Evolutionary conservation across 2,888 invertebrate species (phyloP).

Genomic region (Nysson spinosus): DNA sequence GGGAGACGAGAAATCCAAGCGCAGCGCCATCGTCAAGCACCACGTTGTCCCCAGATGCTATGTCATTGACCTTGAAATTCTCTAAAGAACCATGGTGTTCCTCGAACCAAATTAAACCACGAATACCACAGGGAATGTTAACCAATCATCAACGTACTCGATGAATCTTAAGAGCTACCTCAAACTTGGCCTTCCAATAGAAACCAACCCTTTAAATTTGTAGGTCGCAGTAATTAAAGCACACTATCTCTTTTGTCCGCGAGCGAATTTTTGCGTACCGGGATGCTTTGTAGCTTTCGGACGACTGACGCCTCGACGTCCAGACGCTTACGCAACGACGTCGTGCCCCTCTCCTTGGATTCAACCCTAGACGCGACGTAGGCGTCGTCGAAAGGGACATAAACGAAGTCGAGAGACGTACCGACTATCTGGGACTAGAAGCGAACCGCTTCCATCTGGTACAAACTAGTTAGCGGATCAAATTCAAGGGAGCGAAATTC

Average conservation of each 20-base stretch:
- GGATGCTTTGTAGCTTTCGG: conserved; percentile 65
- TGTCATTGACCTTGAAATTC: conserved; percentile 47
- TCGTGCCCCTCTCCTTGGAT: conserved; percentile 46
- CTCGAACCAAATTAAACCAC: too few relatives aligned
- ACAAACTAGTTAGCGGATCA: conserved; percentile 29
- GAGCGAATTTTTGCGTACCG: conserved; percentile 47
- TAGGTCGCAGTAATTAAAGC: too few relatives aligned
- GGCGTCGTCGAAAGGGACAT: conserved; percentile 40
- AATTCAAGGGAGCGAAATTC: conserved; percentile 19
- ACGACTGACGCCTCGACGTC: conserved; percentile 70
- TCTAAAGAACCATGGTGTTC: conserved; percentile 20
- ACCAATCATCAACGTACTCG: too few relatives aligned
- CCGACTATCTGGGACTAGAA: conserved; percentile 18
- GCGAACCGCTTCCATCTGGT: conserved; percentile 35
- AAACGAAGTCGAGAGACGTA: conserved; percentile 5
- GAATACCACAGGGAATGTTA: too few relatives aligned
- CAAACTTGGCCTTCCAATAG: too few relatives aligned
- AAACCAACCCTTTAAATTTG: too few relatives aligned
- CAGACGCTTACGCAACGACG: conserved; percentile 71
- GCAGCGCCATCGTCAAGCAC: conserved; percentile 20
- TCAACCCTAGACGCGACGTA: conserved; percentile 33
- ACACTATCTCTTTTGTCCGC: neutral
- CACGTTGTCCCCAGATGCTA: conserved; percentile 2
- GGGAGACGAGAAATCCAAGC: conserved; percentile 18
- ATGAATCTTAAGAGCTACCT: too few relatives aligned